Evolutionary conservation across 2,797 vertebrate species (phyloP), one percentile per base, ranked within the genome.

Genomic region (Pantherophis alleghaniensis): DNA sequence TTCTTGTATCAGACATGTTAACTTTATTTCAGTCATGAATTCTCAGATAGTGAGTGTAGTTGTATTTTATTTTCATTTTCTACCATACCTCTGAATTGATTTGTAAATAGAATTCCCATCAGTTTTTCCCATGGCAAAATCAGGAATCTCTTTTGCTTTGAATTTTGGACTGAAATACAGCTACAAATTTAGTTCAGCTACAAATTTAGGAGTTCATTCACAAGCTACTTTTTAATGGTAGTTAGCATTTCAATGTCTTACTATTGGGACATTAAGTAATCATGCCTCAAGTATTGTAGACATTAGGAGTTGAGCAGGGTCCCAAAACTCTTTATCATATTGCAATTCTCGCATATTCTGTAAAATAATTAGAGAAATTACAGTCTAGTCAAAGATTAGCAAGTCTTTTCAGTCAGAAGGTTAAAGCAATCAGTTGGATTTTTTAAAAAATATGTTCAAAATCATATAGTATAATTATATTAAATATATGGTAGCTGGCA

Each of bases 141-240:
- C 59, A 37, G 47, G 51, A 57, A 13, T 6, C 28, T 59, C 24
- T 56, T 61, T 93, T 69, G 59, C 22, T 6, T 24, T 59, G 87
- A 16, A 16, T 22, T 92, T 88, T 87, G 22, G 11, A 87, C 42
- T 83, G n/a, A 90, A 91, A 87, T 91, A 53, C 89, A 47, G 47
- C 47, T 51, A 56, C 51, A 59, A 86, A 26, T 87, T 59, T 0
- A 6, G 22, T 47, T 88, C 18, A 53, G 4, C 12, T 93, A 22
- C 87, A 56, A 89, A 90, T 69, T 42, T 18, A 92, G 57, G 32
- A 10, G 47, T 60, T 60, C n/a, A 10, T 91, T 83, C 47, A 32
- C 88, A 91, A 92, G n/a, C 28, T 92, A 83, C 26, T 87, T 87
- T 91, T 89, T 91, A 56, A 56, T 86, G 59, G 10, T 47, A 28